Evolutionary conservation across 2,888 invertebrate genomes (phyloP).

Genomic region (Phragmatobia fuliginosa): DNA sequence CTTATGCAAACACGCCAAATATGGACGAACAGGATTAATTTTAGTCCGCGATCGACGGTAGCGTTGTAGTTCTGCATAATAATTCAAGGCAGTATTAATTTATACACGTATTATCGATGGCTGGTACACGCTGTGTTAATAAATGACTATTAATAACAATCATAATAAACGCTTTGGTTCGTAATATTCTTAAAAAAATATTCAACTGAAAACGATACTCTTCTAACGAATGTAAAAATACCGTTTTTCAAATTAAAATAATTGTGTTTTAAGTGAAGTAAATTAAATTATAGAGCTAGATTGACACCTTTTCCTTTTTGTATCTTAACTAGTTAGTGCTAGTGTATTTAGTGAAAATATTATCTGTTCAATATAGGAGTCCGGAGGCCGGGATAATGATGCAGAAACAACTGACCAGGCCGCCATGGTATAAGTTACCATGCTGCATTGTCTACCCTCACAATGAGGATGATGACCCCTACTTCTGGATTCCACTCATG

Average conservation of each 20-base stretch:
- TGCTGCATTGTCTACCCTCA: too few species aligned
- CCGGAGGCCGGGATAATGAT: too few species aligned
- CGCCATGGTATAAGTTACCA: too few species aligned
- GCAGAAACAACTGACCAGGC: too few species aligned
- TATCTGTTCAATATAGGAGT: too few species aligned
- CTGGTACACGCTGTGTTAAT: conserved; percentile 30
- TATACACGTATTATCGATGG: conserved; percentile 53
- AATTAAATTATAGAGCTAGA: too few species aligned
- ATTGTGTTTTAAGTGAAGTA: background rate
- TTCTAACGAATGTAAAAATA: background rate
- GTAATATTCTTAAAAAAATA: background rate
- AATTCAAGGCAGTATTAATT: conserved; percentile 60
- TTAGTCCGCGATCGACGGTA: conserved; percentile 55
- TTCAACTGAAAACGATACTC: background rate
- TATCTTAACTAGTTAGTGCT: too few species aligned
- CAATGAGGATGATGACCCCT: too few species aligned
- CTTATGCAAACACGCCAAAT: conserved; percentile 62
- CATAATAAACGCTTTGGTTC: conserved; percentile 10
- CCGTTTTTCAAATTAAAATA: background rate
- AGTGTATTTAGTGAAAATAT: too few species aligned
- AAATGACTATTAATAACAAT: conserved; percentile 30
- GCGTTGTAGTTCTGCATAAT: conserved; percentile 53
- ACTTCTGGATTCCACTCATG: too few species aligned
- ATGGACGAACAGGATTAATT: conserved; percentile 62
- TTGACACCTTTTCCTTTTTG: too few species aligned